Evolutionary conservation across 2,113 vertebrate genomes (phyloP).

Genomic region (Chionodraco myersi): DNA sequence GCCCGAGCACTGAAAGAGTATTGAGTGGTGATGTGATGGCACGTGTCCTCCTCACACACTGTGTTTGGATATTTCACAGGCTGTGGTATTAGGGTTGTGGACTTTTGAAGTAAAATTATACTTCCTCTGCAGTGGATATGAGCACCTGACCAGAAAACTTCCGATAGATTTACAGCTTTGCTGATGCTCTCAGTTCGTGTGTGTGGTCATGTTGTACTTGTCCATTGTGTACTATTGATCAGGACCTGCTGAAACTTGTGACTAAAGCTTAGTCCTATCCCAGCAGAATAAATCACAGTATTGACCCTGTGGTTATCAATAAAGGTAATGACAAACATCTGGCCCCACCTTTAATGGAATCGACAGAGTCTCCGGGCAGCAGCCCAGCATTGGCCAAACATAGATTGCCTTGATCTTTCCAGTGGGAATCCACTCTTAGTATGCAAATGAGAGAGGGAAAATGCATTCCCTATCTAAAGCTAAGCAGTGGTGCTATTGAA

Average conservation of each 20-base stretch:
- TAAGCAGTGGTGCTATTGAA: conserved; percentile 63
- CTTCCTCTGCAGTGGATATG: conserved; percentile 18
- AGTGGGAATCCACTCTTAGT: conserved; percentile 75
- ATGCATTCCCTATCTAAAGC: conserved; percentile 66
- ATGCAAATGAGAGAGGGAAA: conserved; percentile 74
- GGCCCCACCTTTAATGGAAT: conserved; percentile 85
- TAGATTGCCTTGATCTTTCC: conserved; percentile 83
- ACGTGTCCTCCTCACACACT: not conserved
- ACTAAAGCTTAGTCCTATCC: conserved; percentile 84
- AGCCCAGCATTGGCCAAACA: conserved; percentile 72
- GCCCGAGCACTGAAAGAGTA: not conserved
- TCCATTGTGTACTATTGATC: conserved; percentile 84
- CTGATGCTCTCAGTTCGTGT: conserved; percentile 69
- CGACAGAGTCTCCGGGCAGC: conserved; percentile 80
- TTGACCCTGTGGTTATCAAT: conserved; percentile 85
- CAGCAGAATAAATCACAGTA: conserved; percentile 85
- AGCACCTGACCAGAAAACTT: conserved; percentile 55
- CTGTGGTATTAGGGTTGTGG: conserved; percentile 13
- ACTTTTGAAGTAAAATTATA: conserved; percentile 20
- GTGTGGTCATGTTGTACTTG: conserved; percentile 79
- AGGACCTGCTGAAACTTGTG: conserved; percentile 81
- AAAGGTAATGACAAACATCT: conserved; percentile 88
- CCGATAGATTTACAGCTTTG: conserved; percentile 65
- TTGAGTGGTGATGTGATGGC: not conserved
- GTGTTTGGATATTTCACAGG: conserved; percentile 9